These are phyloP conservation scores for Scelioninae gen. 2 DNA, from an alignment of 2,888 invertebrate genomes.

Conservation along the genomic window DNA sequence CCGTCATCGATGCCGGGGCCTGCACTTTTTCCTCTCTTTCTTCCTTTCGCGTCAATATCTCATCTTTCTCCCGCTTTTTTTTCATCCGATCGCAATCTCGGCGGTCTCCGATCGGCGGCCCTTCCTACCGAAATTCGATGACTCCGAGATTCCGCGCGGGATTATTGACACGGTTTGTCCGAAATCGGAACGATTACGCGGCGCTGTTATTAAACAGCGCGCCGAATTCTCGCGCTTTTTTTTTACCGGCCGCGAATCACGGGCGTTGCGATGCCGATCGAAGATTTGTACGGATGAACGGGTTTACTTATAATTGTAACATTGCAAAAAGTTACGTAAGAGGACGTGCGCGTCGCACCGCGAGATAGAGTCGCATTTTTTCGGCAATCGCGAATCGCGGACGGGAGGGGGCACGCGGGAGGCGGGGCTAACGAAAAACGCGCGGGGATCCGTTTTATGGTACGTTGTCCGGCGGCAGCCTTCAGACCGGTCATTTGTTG, in stretches of 20 bases:
- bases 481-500: too few relatives aligned
- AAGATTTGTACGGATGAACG: too few relatives aligned
- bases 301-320: neutral
- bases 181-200: neutral
- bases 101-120: neutral
- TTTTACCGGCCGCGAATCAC: too few relatives aligned
- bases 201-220: neutral
- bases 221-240: too few relatives aligned
- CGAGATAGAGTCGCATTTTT: too few relatives aligned
- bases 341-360: too few relatives aligned
- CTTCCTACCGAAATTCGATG: neutral
- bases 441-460: too few relatives aligned
- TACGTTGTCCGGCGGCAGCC: too few relatives aligned
- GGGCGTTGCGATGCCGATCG: too few relatives aligned
- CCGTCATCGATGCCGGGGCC: conserved; percentile 48
- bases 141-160: neutral
- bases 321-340: conserved; percentile 1
- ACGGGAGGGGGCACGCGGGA: too few relatives aligned
- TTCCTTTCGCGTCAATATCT: neutral
- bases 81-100: conserved; percentile 26
- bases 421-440: too few relatives aligned
- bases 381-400: too few relatives aligned
- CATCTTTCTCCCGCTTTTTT: neutral
- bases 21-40: conserved; percentile 34
- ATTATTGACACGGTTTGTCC: neutral